Evolutionary conservation across 37 sponge, comb jelly and placozoan species (phyloP).

Genomic region (Cladorhizidae sp.): DNA sequence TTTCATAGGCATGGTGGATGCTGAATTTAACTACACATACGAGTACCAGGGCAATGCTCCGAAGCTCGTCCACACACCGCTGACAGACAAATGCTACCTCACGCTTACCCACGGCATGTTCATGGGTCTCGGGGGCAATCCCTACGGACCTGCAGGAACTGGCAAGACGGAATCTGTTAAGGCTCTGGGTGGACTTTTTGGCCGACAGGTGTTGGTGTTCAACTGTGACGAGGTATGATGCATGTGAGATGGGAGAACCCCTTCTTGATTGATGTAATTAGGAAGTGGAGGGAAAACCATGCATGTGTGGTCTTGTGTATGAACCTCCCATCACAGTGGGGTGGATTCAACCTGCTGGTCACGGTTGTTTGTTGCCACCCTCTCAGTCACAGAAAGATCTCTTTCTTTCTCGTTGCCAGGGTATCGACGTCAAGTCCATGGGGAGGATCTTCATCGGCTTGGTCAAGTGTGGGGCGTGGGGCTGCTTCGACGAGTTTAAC

Average conservation of each 20-base stretch:
- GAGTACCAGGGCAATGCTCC: constrained; percentile 98
- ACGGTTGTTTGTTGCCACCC: background rate
- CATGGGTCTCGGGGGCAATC: constrained; percentile 98
- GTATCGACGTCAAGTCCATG: constrained; percentile 97
- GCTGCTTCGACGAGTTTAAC: constrained; percentile 99
- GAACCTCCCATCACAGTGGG: too few species aligned
- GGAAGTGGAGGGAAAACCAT: too few species aligned
- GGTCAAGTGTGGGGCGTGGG: constrained; percentile 99
- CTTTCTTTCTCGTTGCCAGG: constrained; percentile 31
- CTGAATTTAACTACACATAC: constrained; percentile 92
- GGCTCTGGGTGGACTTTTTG: constrained; percentile 94
- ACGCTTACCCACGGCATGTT: constrained; percentile 98
- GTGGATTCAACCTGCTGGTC: too few species aligned
- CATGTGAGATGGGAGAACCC: too few species aligned
- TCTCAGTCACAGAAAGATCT: too few species aligned
- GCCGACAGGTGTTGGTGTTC: constrained; percentile 98
- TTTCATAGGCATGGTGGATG: constrained; percentile 90
- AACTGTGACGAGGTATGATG: constrained; percentile 99
- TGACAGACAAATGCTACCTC: constrained; percentile 99
- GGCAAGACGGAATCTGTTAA: constrained; percentile 99
- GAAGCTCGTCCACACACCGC: constrained; percentile 98
- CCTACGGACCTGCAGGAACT: constrained; percentile 99
- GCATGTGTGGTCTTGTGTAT: too few species aligned
- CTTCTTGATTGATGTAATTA: too few species aligned
- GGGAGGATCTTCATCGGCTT: constrained; percentile 97